phyloP scores from a whole-genome alignment of 1,140 invertebrate genomes.

The Luehdorfia chinensis region DNA sequence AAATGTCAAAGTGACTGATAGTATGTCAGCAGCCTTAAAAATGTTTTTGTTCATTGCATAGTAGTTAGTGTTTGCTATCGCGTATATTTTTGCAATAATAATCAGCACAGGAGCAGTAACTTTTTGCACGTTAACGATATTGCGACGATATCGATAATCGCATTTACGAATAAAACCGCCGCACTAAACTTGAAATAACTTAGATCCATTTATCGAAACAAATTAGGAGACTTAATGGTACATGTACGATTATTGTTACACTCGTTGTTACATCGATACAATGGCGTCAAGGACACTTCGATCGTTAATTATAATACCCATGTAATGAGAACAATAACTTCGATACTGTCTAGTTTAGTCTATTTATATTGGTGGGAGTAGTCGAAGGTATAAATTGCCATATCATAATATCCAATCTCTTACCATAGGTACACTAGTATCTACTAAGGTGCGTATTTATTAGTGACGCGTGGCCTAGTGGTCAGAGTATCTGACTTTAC shows the following conservation, averaged over 20 bases:
- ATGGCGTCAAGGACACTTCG: not conserved
- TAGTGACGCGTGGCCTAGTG: too few species aligned
- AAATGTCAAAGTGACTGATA: too few species aligned
- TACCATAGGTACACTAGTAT: too few species aligned
- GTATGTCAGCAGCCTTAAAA: too few species aligned
- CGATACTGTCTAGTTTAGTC: not conserved
- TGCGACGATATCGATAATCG: not conserved
- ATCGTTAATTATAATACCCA: not conserved
- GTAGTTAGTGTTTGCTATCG: too few species aligned
- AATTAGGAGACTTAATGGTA: constrained; percentile 5
- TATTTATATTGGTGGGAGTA: constrained; percentile 1
- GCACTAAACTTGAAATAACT: not conserved
- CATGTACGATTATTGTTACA: constrained; percentile 4
- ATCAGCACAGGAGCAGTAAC: not conserved
- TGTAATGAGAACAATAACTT: not conserved
- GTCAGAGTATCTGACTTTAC: too few species aligned
- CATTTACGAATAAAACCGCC: not conserved
- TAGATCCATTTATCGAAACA: constrained; percentile 4
- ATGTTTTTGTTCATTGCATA: too few species aligned
- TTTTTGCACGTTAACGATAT: not conserved
- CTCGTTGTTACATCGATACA: not conserved
- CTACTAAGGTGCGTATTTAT: too few species aligned
- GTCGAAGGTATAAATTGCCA: not conserved
- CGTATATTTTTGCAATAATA: too few species aligned
- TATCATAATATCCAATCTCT: too few species aligned